Evolutionary conservation across 2,888 invertebrate genomes (phyloP), one percentile per base, ranked within the genome.

Genomic region (Drosophila barbarae): DNA sequence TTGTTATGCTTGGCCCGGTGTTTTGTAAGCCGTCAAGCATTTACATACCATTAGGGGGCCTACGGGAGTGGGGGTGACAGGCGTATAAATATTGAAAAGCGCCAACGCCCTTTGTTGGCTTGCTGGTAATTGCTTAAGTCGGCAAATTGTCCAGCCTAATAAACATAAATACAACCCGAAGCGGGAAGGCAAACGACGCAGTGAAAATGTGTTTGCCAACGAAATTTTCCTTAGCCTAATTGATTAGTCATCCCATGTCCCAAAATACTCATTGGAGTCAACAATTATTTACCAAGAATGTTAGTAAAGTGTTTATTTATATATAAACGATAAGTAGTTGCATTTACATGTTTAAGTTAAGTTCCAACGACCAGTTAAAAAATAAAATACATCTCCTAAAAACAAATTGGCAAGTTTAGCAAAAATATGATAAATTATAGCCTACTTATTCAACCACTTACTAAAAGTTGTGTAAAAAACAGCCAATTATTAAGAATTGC

Each of bases 21-120:
- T 58, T 69, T 69, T 69, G 65, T 66, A 70, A 72, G 72, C 72
- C 77, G 72, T 57, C 69, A 67, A 65, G 73, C 77, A 77, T 77
- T 78, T 77, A 75, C 79, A 78, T 78, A 69, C 80, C 80, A 80
- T 80, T 80, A 77, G 69, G 60, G 55, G 44, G 46, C 52, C 15
- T 21, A 13, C 18, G 10, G 49, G 42, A 26, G 34, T 49, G 42
- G 60, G 56, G 60, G 56, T 54, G 59, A 57, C 57, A 51, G 63
- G 51, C 74, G 77, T 78, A 76, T 79, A 80, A 80, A 79, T 79
- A 79, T 81, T 79, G 81, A 79, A 79, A 79, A 79, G 78, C 78
- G 73, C 78, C 77, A 81, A 78, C 78, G 76, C 81, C 80, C 77
- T 77, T 74, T 66, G 59, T 67, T 67, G 36, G 57, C 50, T 34